Conservation (phyloP, 2,888 invertebrate species). For the Caenorhabditis sp. region DNA sequence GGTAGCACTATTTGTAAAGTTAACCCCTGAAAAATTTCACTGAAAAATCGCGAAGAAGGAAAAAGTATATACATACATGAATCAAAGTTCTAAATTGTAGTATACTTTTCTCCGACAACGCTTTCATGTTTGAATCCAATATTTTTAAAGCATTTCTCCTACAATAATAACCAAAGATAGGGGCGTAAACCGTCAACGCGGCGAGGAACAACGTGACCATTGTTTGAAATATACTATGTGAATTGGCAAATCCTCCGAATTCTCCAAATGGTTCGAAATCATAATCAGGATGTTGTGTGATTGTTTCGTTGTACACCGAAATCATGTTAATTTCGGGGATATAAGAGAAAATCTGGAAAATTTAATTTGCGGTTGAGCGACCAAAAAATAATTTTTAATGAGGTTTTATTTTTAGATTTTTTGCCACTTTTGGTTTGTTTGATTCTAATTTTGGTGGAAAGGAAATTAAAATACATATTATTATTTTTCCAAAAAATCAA, state of each 20-base stretch:
- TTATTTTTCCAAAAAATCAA: too few relatives aligned
- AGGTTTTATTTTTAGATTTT: too few relatives aligned
- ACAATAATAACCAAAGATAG: conserved; percentile 17
- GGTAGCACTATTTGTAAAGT: conserved; percentile 23
- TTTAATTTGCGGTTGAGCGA: background rate
- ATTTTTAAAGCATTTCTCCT: conserved; percentile 14
- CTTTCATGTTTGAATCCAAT: conserved; percentile 5
- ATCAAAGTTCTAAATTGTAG: conserved; percentile 15
- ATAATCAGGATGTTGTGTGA: conserved; percentile 19
- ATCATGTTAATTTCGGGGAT: conserved; percentile 20
- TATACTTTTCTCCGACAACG: conserved; percentile 7
- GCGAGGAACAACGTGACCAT: conserved; percentile 8
- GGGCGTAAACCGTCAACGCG: background rate
- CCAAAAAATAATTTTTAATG: too few relatives aligned
- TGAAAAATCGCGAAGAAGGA: background rate
- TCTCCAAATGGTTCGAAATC: conserved; percentile 12
- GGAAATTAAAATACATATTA: too few relatives aligned
- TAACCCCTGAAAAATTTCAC: conserved; percentile 16
- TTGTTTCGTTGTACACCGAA: conserved; percentile 19
- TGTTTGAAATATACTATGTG: conserved; percentile 18
- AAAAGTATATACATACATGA: conserved; percentile 14
- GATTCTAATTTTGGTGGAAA: too few relatives aligned
- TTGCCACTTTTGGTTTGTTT: too few relatives aligned
- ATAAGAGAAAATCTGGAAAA: conserved; percentile 24
- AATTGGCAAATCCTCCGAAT: conserved; percentile 30